Conservation (phyloP, 2,888 invertebrate species). For the Harpalus rubripes region DNA sequence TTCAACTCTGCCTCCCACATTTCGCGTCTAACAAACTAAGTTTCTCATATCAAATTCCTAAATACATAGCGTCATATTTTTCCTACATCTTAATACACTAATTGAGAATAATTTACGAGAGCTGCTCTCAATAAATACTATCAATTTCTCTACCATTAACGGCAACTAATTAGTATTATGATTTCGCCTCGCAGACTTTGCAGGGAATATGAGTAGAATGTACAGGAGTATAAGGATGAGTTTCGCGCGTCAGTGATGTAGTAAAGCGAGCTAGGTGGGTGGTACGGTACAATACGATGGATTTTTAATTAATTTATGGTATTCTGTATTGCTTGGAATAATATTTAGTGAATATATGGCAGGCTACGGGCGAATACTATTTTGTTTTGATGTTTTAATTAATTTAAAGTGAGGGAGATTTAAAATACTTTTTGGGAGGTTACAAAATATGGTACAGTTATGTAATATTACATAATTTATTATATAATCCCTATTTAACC, state of each 20-base stretch:
- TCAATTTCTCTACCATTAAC: constrained; percentile 71
- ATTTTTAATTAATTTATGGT: constrained; percentile 69
- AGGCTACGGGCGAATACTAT: constrained; percentile 67
- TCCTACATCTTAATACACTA: constrained; percentile 70
- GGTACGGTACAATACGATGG: constrained; percentile 70
- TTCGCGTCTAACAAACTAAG: too few relatives aligned
- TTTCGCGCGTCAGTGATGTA: not conserved
- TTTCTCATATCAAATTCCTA: constrained; percentile 44
- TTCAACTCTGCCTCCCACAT: too few relatives aligned
- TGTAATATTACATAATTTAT: too few relatives aligned
- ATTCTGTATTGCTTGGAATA: constrained; percentile 67
- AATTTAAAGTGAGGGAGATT: constrained; percentile 49
- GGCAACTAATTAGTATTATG: constrained; percentile 70
- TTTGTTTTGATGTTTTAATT: constrained; percentile 69
- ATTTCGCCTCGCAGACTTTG: constrained; percentile 6
- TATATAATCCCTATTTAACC: too few relatives aligned
- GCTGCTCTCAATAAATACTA: constrained; percentile 70
- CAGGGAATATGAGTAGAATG: not conserved
- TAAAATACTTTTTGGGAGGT: too few relatives aligned
- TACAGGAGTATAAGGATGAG: not conserved
- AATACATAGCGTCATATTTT: constrained; percentile 1
- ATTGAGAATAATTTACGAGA: constrained; percentile 70
- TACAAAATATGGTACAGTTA: too few relatives aligned
- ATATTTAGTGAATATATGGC: constrained; percentile 68
- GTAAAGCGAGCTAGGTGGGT: constrained; percentile 70